phyloP scores from a whole-genome alignment of 2,797 vertebrate genomes.

The Hoplostethus mediterraneus region DNA sequence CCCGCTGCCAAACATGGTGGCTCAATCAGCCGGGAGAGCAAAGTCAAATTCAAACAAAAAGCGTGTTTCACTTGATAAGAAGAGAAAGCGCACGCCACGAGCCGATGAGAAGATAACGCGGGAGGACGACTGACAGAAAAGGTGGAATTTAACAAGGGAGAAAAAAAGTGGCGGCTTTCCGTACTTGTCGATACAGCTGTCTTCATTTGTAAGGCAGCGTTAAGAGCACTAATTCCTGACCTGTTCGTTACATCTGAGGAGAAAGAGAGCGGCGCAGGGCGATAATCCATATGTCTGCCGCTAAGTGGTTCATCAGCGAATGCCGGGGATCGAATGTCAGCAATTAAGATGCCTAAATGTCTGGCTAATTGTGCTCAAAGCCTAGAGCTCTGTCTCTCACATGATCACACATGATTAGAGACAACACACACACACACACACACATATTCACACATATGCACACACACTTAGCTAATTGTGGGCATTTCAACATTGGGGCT shows the following conservation, averaged over 20 bases:
- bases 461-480: slow-evolving; percentile 59
- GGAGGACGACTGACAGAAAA: slow-evolving; percentile 25
- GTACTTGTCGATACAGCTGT: slow-evolving; percentile 75
- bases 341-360: slow-evolving; percentile 88
- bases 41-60: slow-evolving; percentile 57
- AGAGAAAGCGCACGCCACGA: slow-evolving; percentile 35
- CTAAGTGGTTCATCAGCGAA: slow-evolving; percentile 84
- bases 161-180: slow-evolving; percentile 50
- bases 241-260: slow-evolving; percentile 84
- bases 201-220: slow-evolving; percentile 75
- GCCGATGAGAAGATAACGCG: slow-evolving; percentile 41
- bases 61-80: slow-evolving; percentile 56
- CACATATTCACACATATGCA: slow-evolving; percentile 10
- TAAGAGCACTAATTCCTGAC: slow-evolving; percentile 85
- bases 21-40: slow-evolving; percentile 39
- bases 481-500: slow-evolving; percentile 36
- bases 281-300: slow-evolving; percentile 86
- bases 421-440: slow-evolving; percentile 24
- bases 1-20: slow-evolving; percentile 54
- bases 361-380: slow-evolving; percentile 87
- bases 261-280: slow-evolving; percentile 66
- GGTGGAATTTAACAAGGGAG: slow-evolving; percentile 25
- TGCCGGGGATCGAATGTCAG: slow-evolving; percentile 83
- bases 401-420: slow-evolving; percentile 74
- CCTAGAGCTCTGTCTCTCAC: slow-evolving; percentile 72